These are phyloP conservation scores for Pterois miles DNA, from an alignment of 2,797 vertebrate genomes.

Conservation along the genomic window DNA sequence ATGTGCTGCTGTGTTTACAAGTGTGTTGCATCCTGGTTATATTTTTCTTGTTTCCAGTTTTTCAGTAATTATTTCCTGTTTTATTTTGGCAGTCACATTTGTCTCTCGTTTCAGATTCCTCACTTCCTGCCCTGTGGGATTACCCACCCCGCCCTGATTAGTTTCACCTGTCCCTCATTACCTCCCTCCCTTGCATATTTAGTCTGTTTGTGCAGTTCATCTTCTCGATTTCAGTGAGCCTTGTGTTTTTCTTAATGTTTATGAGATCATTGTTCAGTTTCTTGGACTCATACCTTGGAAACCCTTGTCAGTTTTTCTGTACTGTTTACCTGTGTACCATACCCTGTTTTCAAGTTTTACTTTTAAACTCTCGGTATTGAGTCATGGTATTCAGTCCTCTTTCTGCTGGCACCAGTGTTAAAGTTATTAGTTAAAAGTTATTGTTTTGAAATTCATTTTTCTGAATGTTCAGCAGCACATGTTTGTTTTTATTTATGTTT, in stretches of 20 bases:
- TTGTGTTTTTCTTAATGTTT: neutral
- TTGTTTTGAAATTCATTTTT: no score
- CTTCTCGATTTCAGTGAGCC: neutral
- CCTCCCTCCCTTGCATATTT: neutral
- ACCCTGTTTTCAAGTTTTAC: neutral
- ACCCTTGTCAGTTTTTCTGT: neutral
- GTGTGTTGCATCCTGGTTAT: no score
- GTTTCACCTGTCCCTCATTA: neutral
- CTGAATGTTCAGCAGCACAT: no score
- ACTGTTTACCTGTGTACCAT: neutral
- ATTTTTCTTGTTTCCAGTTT: neutral
- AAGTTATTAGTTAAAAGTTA: no score
- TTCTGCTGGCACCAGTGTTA: no score
- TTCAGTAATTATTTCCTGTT: neutral
- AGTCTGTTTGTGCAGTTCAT: neutral
- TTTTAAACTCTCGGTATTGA: neutral
- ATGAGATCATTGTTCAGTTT: neutral
- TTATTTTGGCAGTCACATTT: neutral
- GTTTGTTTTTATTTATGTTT: no score
- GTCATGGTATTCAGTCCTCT: no score
- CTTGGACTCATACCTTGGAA: neutral
- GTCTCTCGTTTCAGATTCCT: neutral
- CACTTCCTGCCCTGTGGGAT: neutral
- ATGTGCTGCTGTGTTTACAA: neutral
- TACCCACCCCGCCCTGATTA: neutral